Conservation (phyloP, 1,140 invertebrate genomes). For the Pseudomyrmex gracilis region DNA sequence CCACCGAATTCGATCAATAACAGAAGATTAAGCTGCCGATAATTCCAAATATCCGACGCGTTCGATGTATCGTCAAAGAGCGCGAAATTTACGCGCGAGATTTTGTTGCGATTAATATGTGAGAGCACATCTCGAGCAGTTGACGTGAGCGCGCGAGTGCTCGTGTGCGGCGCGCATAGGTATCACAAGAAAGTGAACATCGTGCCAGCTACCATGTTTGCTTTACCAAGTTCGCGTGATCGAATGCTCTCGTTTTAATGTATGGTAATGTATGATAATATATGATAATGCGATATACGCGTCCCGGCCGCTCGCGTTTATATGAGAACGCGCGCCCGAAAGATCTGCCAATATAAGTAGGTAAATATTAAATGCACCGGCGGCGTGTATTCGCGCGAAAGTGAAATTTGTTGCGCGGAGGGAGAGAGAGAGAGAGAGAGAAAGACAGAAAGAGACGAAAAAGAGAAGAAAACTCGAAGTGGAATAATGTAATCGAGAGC, state of each 20-base stretch:
- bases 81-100: no score
- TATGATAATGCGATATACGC: conserved; percentile 70
- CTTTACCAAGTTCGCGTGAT: conserved; percentile 51
- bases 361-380: not conserved
- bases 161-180: not conserved
- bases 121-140: no score
- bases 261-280: conserved; percentile 75
- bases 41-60: not conserved
- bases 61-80: not conserved
- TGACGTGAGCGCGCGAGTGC: no score
- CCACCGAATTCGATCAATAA: not conserved
- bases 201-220: conserved; percentile 44
- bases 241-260: conserved; percentile 64
- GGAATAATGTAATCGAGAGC: conserved; percentile 8
- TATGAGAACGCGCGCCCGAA: conserved; percentile 34
- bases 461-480: no score
- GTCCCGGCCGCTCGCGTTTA: conserved; percentile 53
- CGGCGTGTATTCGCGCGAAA: conserved; percentile 22
- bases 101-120: no score
- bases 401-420: conserved; percentile 33
- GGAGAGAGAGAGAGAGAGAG: not conserved
- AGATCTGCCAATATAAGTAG: conserved; percentile 43
- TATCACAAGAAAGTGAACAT: conserved; percentile 12
- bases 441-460: not conserved
- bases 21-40: not conserved